Base-by-base conservation (phyloP, 1,140 invertebrate genomes). In the Coboldia fuscipes region DNA sequence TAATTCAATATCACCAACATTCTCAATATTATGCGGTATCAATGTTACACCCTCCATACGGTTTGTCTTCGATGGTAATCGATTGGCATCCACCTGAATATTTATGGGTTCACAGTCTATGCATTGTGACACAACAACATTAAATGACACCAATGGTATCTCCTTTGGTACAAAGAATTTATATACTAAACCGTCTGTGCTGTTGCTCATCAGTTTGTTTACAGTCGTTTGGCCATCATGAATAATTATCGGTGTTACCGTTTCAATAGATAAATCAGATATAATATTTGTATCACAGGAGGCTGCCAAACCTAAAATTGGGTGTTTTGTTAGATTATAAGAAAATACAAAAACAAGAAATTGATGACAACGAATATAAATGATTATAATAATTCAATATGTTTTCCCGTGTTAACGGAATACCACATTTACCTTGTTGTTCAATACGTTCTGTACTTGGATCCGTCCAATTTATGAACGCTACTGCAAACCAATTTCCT, bases 401-500 rank as follows among this genome's bases (percentile, higher is more conserved):
- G 10, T 15, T 13, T 30, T 8, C 9, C 17, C 17, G 15, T 30
- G 14, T 24, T 24, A 24, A 8, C 7, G n/a, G n/a, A 24, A 24
- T 24, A 8, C 23, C 23, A 24, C 23, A 46, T 41, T 42, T 50
- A 76, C 75, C 76, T 66, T 76, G 64, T 41, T 78, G 75, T 40
- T 67, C 66, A 40, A 79, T 76, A 41, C 67, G 66, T 37, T 70
- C 65, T 18, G 61, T 61, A 42, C 68, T 63, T 6, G 75, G 75
- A 62, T 78, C 70, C 16, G 63, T 60, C 68, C 73, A 78, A 19
- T 72, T 66, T 36, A 79, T 57, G 54, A 80, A 83, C 5, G 72
- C 73, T 20, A 77, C 64, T 1, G 70, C 73, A 57, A 74, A 85
- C 76, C 80, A 86, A 42, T 71, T 69, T 2, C 80, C 80, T 0